These are phyloP conservation scores for Lytechinus variegatus DNA, from an alignment of 35 echinoderm and acorn worm genomes.

Conservation along the genomic window DNA sequence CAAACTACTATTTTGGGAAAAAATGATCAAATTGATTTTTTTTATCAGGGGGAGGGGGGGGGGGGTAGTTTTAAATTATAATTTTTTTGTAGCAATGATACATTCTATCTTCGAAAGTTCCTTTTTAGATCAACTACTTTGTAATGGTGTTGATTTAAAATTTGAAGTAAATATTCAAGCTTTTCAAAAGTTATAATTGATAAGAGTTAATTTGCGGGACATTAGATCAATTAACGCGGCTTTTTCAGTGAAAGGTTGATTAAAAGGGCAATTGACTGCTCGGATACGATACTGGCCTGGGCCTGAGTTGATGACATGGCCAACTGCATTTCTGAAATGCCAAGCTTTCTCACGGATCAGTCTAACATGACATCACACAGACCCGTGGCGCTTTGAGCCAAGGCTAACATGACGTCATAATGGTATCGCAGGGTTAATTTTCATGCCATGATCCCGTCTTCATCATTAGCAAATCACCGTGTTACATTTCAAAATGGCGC, in stretches of 20 bases:
- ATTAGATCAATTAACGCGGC: neutral
- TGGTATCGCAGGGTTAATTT: neutral
- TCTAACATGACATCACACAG: neutral
- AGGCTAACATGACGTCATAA: slow-evolving; percentile 5
- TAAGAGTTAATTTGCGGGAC: neutral
- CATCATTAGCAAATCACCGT: neutral
- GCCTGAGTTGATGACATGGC: neutral
- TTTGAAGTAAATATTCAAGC: neutral
- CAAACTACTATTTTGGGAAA: neutral
- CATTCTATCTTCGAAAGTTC: too few species aligned
- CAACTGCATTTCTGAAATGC: neutral
- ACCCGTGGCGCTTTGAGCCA: neutral
- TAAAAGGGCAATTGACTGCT: neutral
- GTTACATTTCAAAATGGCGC: neutral
- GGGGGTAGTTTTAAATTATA: too few species aligned
- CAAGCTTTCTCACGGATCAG: neutral
- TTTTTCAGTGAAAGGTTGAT: neutral
- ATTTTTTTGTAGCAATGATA: too few species aligned
- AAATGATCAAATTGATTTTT: neutral
- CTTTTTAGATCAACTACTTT: too few species aligned
- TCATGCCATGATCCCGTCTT: neutral
- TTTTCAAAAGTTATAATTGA: neutral
- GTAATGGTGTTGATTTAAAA: too few species aligned
- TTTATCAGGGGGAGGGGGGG: too few species aligned
- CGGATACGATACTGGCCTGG: neutral